A percentile compares a stretch with the other conserved stretches of the same genome.
These are phyloP conservation scores for Elysia crispata DNA, from an alignment of 2,888 invertebrate species.

Conservation along the genomic window DNA sequence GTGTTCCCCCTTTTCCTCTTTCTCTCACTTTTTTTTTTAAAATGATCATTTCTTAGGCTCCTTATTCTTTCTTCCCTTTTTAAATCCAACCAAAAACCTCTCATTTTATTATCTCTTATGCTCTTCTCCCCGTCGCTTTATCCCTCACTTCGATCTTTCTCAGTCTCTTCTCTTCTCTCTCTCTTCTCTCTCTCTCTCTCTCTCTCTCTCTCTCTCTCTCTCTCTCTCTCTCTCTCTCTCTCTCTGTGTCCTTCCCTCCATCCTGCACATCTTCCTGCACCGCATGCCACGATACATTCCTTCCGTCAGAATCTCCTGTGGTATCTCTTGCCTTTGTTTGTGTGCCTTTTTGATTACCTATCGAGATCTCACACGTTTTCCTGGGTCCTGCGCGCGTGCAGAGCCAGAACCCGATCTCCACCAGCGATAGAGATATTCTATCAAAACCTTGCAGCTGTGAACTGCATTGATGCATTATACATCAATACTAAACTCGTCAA, in stretches of 20 bases:
- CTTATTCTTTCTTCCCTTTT: no score
- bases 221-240: constrained; percentile 25
- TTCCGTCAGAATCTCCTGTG: constrained; percentile 3
- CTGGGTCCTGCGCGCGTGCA: no score
- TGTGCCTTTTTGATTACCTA: constrained; percentile 26
- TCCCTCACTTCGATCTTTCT: constrained; percentile 16
- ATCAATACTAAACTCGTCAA: background rate
- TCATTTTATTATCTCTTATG: constrained; percentile 31
- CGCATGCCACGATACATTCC: background rate
- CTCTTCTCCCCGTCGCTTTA: constrained; percentile 17
- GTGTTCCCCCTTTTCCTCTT: no score
- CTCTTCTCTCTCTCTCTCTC: background rate
- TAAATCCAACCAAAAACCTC: no score
- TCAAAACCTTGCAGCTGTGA: no score
- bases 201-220: constrained; percentile 21
- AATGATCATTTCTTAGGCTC: no score
- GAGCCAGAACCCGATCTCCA: no score
- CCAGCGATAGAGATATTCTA: no score
- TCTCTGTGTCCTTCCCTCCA: constrained; percentile 38
- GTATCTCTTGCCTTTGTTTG: background rate
- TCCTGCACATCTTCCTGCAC: background rate
- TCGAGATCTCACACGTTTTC: constrained; percentile 19
- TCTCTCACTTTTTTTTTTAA: no score
- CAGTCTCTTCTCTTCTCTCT: background rate
- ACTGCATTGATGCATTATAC: background rate